phyloP scores from a whole-genome alignment of 1,140 invertebrate genomes.

The Araneus ventricosus region DNA sequence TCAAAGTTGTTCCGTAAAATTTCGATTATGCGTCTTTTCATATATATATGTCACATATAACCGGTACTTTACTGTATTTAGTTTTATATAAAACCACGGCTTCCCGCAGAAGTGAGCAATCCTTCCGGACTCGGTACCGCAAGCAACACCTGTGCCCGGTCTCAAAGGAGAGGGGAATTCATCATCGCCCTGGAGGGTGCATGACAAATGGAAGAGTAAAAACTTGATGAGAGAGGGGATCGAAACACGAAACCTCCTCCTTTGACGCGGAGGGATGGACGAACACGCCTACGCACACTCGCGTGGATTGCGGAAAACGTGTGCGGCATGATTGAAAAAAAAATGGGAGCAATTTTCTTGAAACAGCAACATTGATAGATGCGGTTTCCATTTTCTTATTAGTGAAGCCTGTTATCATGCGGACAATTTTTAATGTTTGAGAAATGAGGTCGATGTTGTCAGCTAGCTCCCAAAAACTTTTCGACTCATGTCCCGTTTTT shows the following conservation, averaged over 20 bases:
- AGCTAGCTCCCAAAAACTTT: too few species aligned
- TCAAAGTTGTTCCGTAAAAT: too few species aligned
- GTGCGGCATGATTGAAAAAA: not conserved
- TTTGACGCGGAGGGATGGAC: not conserved
- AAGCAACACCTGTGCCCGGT: not conserved
- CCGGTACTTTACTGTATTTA: too few species aligned
- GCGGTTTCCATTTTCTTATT: too few species aligned
- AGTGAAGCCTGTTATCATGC: too few species aligned
- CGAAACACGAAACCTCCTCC: not conserved
- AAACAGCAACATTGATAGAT: too few species aligned
- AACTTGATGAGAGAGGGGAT: slow-evolving; percentile 33
- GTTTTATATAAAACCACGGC: not conserved
- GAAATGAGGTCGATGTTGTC: too few species aligned
- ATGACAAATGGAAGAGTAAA: slow-evolving; percentile 7
- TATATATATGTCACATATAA: too few species aligned
- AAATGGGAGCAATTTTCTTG: not conserved
- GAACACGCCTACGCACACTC: slow-evolving; percentile 5
- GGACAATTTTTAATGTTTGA: too few species aligned
- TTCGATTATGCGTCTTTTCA: too few species aligned
- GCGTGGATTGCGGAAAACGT: not conserved
- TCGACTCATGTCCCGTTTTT: too few species aligned
- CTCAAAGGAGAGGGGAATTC: not conserved
- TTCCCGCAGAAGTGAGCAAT: not conserved
- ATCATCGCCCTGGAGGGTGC: not conserved
- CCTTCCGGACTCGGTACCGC: too few species aligned